These are phyloP conservation scores for Imbricaverruca yamaguchii DNA, from an alignment of 2,888 invertebrate genomes.

Conservation along the genomic window DNA sequence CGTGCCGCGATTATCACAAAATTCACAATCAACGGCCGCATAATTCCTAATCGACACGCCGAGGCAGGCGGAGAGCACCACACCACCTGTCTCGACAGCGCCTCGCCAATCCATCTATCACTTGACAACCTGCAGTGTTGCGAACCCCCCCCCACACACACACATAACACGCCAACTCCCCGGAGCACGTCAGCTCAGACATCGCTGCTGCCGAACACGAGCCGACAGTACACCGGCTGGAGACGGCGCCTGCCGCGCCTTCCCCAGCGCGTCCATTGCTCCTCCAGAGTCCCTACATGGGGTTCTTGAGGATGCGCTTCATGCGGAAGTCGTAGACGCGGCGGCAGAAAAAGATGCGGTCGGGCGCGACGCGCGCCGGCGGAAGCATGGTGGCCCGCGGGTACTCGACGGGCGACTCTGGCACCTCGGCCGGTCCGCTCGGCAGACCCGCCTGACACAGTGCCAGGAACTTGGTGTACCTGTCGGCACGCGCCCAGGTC, in stretches of 20 bases:
- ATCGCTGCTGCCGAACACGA: too few relatives aligned
- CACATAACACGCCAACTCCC: too few relatives aligned
- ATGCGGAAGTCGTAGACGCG: slow-evolving; percentile 91
- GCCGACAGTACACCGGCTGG: too few relatives aligned
- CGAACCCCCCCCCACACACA: too few relatives aligned
- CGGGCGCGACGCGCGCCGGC: slow-evolving; percentile 60
- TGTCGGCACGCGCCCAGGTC: slow-evolving; percentile 40
- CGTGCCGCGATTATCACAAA: neutral
- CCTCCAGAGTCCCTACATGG: slow-evolving; percentile 33
- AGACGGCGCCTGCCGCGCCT: too few relatives aligned
- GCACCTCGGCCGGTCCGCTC: slow-evolving; percentile 63
- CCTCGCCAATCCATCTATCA: too few relatives aligned
- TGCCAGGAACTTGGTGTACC: slow-evolving; percentile 74
- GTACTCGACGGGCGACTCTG: slow-evolving; percentile 53
- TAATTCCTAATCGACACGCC: too few relatives aligned
- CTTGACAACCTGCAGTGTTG: too few relatives aligned
- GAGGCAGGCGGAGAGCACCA: too few relatives aligned
- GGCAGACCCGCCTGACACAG: slow-evolving; percentile 65
- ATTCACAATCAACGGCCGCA: neutral
- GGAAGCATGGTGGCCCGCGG: slow-evolving; percentile 42
- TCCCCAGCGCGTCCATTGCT: too few relatives aligned
- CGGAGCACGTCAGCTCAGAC: too few relatives aligned
- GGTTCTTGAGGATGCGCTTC: slow-evolving; percentile 58
- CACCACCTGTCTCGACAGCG: too few relatives aligned
- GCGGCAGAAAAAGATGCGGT: slow-evolving; percentile 88